Percentiles rank a stretch among this genome's conserved stretches.
These are phyloP conservation scores for Cynaeus angustus DNA, from an alignment of 2,888 invertebrate genomes.

Conservation along the genomic window DNA sequence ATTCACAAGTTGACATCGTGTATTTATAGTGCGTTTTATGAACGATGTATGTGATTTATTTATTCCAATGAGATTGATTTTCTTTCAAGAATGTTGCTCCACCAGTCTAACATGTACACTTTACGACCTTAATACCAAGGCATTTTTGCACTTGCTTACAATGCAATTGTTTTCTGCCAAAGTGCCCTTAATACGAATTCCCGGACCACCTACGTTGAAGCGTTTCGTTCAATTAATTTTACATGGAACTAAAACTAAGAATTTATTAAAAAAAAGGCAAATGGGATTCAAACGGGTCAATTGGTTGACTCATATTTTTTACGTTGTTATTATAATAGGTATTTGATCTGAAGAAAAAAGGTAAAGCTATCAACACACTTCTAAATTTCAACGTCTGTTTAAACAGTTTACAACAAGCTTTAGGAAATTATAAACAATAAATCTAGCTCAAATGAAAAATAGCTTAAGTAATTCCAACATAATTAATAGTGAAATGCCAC, in stretches of 20 bases:
- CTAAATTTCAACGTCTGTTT: too few relatives aligned
- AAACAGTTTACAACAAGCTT: too few relatives aligned
- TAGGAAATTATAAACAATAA: too few relatives aligned
- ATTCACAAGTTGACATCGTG: slow-evolving; percentile 62
- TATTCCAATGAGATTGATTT: slow-evolving; percentile 63
- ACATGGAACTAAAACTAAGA: slow-evolving; percentile 6
- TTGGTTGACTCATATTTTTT: background rate
- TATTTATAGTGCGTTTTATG: slow-evolving; percentile 63
- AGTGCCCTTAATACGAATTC: slow-evolving; percentile 52
- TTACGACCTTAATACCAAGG: slow-evolving; percentile 53
- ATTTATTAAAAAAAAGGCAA: background rate
- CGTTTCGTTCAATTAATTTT: slow-evolving; percentile 26
- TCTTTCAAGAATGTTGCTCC: slow-evolving; percentile 48
- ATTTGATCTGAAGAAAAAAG: too few relatives aligned
- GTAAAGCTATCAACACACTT: too few relatives aligned
- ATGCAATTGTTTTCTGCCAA: slow-evolving; percentile 54
- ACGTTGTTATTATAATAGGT: too few relatives aligned
- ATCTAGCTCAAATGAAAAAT: too few relatives aligned
- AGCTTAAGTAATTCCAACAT: too few relatives aligned
- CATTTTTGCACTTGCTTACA: slow-evolving; percentile 52
- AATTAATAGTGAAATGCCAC: too few relatives aligned
- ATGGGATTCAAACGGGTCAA: slow-evolving; percentile 26
- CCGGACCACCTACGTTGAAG: slow-evolving; percentile 55
- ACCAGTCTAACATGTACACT: slow-evolving; percentile 47
- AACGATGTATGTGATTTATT: slow-evolving; percentile 59